Percentiles rank a stretch among this genome's conserved stretches.
phyloP scores from a whole-genome alignment of 1,140 invertebrate species.

The Trinorchestia longiramus region DNA sequence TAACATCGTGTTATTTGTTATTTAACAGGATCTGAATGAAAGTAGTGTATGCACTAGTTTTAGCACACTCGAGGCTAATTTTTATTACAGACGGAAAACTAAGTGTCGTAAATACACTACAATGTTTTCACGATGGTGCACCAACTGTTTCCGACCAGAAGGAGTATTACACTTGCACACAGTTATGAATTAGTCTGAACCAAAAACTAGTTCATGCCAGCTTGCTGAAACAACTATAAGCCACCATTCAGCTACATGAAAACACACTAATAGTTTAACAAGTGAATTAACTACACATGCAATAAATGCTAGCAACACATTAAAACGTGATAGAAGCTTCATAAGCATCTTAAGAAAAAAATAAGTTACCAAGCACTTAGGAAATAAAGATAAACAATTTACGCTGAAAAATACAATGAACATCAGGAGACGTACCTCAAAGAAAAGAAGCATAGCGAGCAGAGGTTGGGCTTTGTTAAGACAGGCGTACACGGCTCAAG shows the following conservation, averaged over 20 bases:
- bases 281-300: not conserved
- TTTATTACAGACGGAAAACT: too few species aligned
- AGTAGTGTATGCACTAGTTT: too few species aligned
- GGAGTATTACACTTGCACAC: not conserved
- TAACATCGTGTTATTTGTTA: too few species aligned
- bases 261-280: not conserved
- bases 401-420: not conserved
- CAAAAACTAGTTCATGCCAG: not conserved
- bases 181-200: not conserved
- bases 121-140: too few species aligned
- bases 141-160: too few species aligned
- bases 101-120: too few species aligned
- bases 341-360: not conserved
- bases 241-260: not conserved
- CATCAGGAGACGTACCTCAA: constrained; percentile 40
- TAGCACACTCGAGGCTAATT: too few species aligned
- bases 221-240: not conserved
- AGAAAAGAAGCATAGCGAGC: constrained; percentile 55
- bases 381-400: not conserved
- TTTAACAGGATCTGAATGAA: too few species aligned
- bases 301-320: not conserved
- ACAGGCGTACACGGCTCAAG: not conserved
- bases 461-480: not conserved
- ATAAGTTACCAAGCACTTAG: not conserved
- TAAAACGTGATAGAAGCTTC: not conserved